Conservation (phyloP, 2,113 vertebrate species). For the Gambusia affinis region DNA sequence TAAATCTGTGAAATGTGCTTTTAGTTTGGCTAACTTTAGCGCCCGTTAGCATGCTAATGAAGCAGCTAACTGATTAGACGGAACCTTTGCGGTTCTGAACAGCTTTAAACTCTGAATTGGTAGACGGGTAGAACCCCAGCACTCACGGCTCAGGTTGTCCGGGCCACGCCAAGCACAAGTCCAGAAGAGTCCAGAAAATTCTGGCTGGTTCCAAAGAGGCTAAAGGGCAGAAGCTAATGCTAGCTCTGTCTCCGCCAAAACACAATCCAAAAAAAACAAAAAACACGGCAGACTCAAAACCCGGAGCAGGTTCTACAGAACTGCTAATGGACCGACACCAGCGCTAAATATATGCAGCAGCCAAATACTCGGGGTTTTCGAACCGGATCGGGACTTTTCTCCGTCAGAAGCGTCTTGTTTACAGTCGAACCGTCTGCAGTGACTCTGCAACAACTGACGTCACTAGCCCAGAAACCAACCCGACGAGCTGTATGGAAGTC, state of each 20-base stretch:
- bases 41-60: constrained; percentile 16
- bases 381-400: constrained; percentile 33
- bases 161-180: constrained; percentile 23
- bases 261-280: not conserved
- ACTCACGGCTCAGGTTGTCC: constrained; percentile 73
- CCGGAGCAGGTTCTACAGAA: not conserved
- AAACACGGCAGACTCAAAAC: not conserved
- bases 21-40: not conserved
- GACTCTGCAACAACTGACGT: constrained; percentile 83
- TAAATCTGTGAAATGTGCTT: not conserved
- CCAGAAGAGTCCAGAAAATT: constrained; percentile 35
- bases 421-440: constrained; percentile 73
- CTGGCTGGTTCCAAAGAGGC: constrained; percentile 23
- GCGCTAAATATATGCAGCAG: accelerated
- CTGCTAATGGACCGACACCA: too few relatives aligned
- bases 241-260: constrained; percentile 4
- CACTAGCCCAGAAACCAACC: not conserved
- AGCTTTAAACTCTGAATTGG: not conserved
- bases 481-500: constrained; percentile 17
- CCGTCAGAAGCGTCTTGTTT: constrained; percentile 74
- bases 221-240: constrained; percentile 5
- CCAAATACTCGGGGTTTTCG: not conserved
- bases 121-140: not conserved
- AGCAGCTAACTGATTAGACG: constrained; percentile 8
- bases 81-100: not conserved